Percentiles rank a stretch among this genome's conserved stretches.
These are phyloP conservation scores for Lycopodina hypogea DNA, from an alignment of 37 sponge, comb jelly and placozoan genomes.

Conservation along the genomic window DNA sequence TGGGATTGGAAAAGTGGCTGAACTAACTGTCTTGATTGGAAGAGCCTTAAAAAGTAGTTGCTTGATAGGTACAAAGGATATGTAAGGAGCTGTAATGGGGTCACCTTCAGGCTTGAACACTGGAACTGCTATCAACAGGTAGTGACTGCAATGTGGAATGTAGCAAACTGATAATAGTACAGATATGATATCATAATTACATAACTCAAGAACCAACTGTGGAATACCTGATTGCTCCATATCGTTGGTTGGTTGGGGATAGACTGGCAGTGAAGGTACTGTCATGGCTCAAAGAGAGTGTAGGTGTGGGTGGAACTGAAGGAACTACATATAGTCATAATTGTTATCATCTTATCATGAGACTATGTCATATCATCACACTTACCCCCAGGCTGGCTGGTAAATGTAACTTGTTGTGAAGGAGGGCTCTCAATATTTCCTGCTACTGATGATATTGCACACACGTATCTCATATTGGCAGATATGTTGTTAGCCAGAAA, in stretches of 20 bases:
- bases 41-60: constrained; percentile 24
- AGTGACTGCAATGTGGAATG: constrained; percentile 26
- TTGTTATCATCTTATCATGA: neutral
- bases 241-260: constrained; percentile 15
- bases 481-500: constrained; percentile 11
- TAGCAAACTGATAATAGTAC: neutral
- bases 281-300: constrained; percentile 13
- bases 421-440: constrained; percentile 12
- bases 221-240: constrained; percentile 44
- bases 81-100: constrained; percentile 26
- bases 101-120: neutral
- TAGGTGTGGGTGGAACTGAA: constrained; percentile 41
- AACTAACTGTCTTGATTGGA: constrained; percentile 12
- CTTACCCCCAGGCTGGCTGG: constrained; percentile 42
- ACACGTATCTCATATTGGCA: constrained; percentile 45
- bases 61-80: constrained; percentile 10
- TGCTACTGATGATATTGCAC: constrained; percentile 35
- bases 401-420: constrained; percentile 13
- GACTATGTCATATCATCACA: neutral
- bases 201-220: too few species aligned
- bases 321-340: constrained; percentile 24
- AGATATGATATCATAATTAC: neutral
- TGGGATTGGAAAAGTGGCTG: constrained; percentile 30
- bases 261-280: constrained; percentile 28
- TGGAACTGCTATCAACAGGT: constrained; percentile 53